Evolutionary conservation across 2,888 invertebrate genomes (phyloP).

Genomic region (Entomobrya proxima): DNA sequence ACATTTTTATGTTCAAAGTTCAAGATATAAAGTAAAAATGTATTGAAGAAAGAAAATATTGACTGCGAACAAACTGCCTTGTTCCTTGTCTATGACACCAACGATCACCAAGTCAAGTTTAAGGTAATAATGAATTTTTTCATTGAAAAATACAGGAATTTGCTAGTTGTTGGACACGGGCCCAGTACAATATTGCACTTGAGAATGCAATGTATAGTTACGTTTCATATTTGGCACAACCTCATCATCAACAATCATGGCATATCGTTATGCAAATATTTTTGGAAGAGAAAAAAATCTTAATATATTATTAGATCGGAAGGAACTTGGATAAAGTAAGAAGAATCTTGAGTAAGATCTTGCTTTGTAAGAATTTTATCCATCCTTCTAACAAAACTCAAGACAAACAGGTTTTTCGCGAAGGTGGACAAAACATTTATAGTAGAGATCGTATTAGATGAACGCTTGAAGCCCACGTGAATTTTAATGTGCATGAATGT

Average conservation of each 20-base stretch:
- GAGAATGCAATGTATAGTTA: not conserved
- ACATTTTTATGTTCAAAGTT: too few species aligned
- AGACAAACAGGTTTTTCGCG: constrained; percentile 31
- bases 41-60: not conserved
- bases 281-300: not conserved
- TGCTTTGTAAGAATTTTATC: not conserved
- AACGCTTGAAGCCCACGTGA: too few species aligned
- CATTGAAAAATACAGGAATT: not conserved
- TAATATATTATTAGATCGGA: not conserved
- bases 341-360: too few species aligned
- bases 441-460: too few species aligned
- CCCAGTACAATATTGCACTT: not conserved
- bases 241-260: too few species aligned
- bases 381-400: not conserved
- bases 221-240: not conserved
- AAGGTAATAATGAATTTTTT: not conserved
- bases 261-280: not conserved
- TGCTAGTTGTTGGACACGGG: not conserved
- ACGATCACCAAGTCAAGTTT: constrained; percentile 16
- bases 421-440: constrained; percentile 15
- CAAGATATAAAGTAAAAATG: not conserved
- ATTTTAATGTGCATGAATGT: too few species aligned
- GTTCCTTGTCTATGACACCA: constrained; percentile 11
- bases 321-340: constrained; percentile 15
- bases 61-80: not conserved